A percentile compares a stretch with the other conserved stretches of the same genome.
These are phyloP conservation scores for Apotomis turbidana DNA, from an alignment of 2,888 invertebrate species.

Conservation along the genomic window DNA sequence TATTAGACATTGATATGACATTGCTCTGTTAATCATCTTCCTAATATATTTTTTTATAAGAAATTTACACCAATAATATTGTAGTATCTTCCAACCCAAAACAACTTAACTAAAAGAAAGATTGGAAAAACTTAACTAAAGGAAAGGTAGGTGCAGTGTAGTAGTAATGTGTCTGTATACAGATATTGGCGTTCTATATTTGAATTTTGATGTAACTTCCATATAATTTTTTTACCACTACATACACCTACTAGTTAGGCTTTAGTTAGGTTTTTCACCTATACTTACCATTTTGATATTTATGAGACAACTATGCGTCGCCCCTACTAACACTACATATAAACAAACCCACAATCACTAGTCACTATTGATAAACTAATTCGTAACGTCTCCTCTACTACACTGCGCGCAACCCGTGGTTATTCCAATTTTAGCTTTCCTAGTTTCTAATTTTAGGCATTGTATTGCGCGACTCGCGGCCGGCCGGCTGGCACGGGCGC, in stretches of 20 bases:
- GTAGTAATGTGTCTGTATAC: no score
- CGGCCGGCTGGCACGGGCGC: slow-evolving; percentile 53
- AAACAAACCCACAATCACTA: slow-evolving; percentile 26
- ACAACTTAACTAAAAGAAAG: no score
- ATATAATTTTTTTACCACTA: no score
- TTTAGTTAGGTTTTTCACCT: neutral
- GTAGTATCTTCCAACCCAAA: no score
- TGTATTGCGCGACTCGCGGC: slow-evolving; percentile 56
- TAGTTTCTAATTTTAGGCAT: slow-evolving; percentile 75
- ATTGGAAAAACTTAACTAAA: no score
- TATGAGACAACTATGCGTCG: neutral
- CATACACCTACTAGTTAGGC: no score
- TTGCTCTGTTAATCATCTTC: slow-evolving; percentile 11
- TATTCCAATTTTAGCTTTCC: slow-evolving; percentile 70
- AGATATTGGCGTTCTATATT: no score
- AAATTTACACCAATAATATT: neutral
- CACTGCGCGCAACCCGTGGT: slow-evolving; percentile 47
- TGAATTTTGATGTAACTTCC: no score
- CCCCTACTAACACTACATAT: slow-evolving; percentile 20
- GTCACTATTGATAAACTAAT: slow-evolving; percentile 32
- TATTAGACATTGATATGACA: slow-evolving; percentile 37
- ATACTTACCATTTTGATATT: slow-evolving; percentile 28
- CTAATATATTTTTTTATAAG: neutral
- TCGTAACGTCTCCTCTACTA: slow-evolving; percentile 44
- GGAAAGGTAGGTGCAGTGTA: no score